Evolutionary conservation across 2,888 invertebrate genomes (phyloP), one percentile per base, ranked within the genome.

Genomic region (Amaurobius ferox): DNA sequence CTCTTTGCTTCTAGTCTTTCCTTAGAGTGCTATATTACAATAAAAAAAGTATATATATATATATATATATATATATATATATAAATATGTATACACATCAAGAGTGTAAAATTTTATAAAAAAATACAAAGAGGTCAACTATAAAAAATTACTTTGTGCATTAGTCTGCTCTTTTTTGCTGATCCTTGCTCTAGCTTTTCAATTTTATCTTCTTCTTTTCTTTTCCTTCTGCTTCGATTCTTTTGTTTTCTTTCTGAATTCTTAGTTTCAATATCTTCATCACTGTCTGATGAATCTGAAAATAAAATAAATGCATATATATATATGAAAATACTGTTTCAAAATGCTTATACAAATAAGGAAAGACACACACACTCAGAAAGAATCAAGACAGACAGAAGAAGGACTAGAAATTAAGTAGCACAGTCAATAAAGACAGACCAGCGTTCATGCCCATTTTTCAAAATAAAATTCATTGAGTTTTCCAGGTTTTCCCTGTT

Each of bases 171-270:
- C 74, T 19, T 86, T 28, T 28, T 74, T 19, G 19, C 13, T 39
- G 73, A 55, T 23, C 26, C 16, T 32, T 28, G 61, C 16, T 68
- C 62, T 7, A 39, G 44, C n/a, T 28, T 44, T 29, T 66, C 67
- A 9, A 40, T 55, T 32, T 6, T n/a, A 74, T 78, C 89, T 88
- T 48, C 88, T 80, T 67, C 90, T 88, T 78, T 89, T 89, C 83
- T 90, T 73, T 87, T 88, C 35, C 87, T 89, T 89, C 78, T 89
- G 70, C 74, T 89, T 89, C 89, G 80, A 55, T 88, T 89, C 83
- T 89, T 89, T 74, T 89, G 89, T 64, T 83, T 81, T 77, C 79
- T 87, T 19, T 83, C 77, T 44, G 28, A 16, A 72, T 35, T 77
- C 40, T 83, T 83, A 30, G 29, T 48, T 26, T 3, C 26, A 23